phyloP scores from a whole-genome alignment of 2,113 vertebrate genomes.

The Esox niger region DNA sequence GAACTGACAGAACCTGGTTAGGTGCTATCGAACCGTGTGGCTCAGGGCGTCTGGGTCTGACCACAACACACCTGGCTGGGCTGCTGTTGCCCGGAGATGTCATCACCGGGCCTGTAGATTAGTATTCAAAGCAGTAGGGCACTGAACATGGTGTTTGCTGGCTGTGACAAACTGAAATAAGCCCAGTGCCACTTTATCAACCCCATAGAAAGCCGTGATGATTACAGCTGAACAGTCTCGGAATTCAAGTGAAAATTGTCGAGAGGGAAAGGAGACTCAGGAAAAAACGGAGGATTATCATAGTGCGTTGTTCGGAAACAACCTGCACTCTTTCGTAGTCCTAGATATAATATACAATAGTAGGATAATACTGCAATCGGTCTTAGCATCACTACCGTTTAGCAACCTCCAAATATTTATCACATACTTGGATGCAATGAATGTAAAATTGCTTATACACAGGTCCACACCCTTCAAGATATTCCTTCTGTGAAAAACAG shows the following conservation, averaged over 20 bases:
- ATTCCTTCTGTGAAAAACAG: too few species aligned
- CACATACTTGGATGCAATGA: too few species aligned
- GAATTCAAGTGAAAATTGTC: constrained; percentile 34
- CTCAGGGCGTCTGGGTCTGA: constrained; percentile 20
- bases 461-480: too few species aligned
- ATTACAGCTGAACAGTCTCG: constrained; percentile 39
- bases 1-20: not conserved
- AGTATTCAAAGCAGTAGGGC: constrained; percentile 63
- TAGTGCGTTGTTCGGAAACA: not conserved
- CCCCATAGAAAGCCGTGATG: constrained; percentile 42
- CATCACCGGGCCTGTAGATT: constrained; percentile 46
- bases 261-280: constrained; percentile 16
- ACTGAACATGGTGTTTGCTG: constrained; percentile 52
- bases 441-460: too few species aligned
- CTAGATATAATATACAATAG: constrained; percentile 12
- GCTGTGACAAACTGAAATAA: constrained; percentile 57
- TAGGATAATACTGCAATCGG: constrained; percentile 2
- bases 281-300: constrained; percentile 8
- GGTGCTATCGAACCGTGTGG: constrained; percentile 20
- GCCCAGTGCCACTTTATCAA: constrained; percentile 54
- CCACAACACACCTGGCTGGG: constrained; percentile 40
- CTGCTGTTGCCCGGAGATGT: constrained; percentile 44
- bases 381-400: not conserved
- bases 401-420: not conserved
- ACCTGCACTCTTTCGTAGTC: not conserved